Evolutionary conservation across 2,113 vertebrate species (phyloP).

Genomic region (human): DNA sequence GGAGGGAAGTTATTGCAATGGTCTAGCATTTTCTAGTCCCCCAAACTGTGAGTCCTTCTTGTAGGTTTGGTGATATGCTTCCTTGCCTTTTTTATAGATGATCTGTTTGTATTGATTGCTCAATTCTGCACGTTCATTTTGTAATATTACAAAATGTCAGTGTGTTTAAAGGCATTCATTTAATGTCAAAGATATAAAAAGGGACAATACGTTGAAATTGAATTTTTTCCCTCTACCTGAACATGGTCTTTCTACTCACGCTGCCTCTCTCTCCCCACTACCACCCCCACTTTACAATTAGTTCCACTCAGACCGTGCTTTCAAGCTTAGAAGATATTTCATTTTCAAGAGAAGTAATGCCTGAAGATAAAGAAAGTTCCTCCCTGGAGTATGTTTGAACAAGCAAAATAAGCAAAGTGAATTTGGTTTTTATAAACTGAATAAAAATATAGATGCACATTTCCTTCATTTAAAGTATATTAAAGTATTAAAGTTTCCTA

Average conservation of each 20-base stretch:
- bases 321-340: conserved; percentile 59
- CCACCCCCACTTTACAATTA: conserved; percentile 46
- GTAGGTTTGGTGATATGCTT: conserved; percentile 28
- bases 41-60: conserved; percentile 32
- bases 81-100: conserved; percentile 40
- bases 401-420: conserved; percentile 54
- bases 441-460: conserved; percentile 53
- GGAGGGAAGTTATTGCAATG: not conserved
- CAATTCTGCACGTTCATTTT: conserved; percentile 47
- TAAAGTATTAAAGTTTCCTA: conserved; percentile 82
- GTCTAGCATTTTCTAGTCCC: conserved; percentile 44
- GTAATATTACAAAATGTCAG: conserved; percentile 69
- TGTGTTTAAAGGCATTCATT: conserved; percentile 74
- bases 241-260: conserved; percentile 30
- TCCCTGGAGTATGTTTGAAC: conserved; percentile 35
- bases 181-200: conserved; percentile 71
- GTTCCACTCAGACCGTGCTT: conserved; percentile 35
- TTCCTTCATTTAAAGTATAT: conserved; percentile 78
- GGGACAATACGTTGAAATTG: conserved; percentile 30
- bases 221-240: conserved; percentile 11
- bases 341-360: conserved; percentile 52
- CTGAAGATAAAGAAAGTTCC: conserved; percentile 47
- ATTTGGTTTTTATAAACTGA: conserved; percentile 53
- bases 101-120: conserved; percentile 66
- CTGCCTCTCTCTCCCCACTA: not conserved